Percentiles rank a stretch among this genome's conserved stretches.
Conservation (phyloP, 2,113 vertebrate species). For the Noctilio leporinus region DNA sequence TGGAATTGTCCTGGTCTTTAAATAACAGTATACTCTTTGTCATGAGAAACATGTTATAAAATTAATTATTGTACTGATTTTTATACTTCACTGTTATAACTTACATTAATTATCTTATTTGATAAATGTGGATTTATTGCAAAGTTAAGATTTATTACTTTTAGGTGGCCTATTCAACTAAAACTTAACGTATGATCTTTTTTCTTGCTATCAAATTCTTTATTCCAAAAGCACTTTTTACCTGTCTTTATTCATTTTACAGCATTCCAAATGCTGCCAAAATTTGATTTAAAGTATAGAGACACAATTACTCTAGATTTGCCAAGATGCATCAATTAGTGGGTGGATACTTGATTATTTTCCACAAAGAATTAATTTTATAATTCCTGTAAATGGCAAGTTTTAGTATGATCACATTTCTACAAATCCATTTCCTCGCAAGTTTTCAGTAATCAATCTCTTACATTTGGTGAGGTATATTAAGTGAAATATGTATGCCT, state of each 20-base stretch:
- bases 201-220: slow-evolving; percentile 7
- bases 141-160: slow-evolving; percentile 8
- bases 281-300: slow-evolving; percentile 2
- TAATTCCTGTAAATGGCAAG: neutral
- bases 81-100: slow-evolving; percentile 33
- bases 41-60: neutral
- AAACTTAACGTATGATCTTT: neutral
- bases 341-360: neutral
- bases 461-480: neutral
- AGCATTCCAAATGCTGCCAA: neutral
- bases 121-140: neutral
- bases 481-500: neutral
- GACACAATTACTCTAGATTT: slow-evolving; percentile 19
- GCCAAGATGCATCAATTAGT: neutral
- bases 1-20: neutral
- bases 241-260: neutral
- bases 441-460: neutral
- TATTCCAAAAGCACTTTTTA: neutral
- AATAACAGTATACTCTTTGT: neutral
- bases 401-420: neutral
- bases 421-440: neutral
- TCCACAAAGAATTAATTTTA: neutral
- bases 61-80: neutral
- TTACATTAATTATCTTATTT: neutral
- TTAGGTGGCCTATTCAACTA: neutral